Percentiles rank a stretch among this genome's conserved stretches.
phyloP scores from a whole-genome alignment of 2,797 vertebrate genomes.

The Varecia variegata region DNA sequence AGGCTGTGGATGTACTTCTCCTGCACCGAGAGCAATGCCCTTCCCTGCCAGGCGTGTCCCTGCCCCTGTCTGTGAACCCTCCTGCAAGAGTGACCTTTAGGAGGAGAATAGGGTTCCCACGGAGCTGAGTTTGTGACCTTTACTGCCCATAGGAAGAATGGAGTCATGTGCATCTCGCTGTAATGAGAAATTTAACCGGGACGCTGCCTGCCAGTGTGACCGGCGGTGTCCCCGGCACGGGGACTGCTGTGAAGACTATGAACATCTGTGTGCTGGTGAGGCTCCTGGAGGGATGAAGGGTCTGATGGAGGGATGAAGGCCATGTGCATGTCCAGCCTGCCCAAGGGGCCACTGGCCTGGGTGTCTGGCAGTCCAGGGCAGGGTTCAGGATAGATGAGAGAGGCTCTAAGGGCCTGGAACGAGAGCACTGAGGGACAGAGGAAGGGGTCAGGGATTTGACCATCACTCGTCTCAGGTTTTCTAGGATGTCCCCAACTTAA shows the following conservation, averaged over 20 bases:
- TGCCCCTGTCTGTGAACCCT: not conserved
- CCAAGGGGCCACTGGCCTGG: not conserved
- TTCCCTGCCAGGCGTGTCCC: not conserved
- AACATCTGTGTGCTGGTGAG: conserved; percentile 56
- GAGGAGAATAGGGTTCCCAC: fast-evolving
- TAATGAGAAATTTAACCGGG: conserved; percentile 59
- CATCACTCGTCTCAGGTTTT: not conserved
- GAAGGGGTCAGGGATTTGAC: not conserved
- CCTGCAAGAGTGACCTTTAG: no score
- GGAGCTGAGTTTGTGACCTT: not conserved
- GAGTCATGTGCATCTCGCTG: conserved; percentile 69
- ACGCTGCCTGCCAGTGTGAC: conserved; percentile 73
- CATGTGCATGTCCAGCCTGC: not conserved
- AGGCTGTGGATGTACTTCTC: not conserved
- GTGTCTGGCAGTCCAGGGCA: not conserved
- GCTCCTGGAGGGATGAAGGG: not conserved
- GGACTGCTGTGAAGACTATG: conserved; percentile 73
- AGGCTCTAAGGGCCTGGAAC: not conserved
- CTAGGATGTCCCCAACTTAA: not conserved
- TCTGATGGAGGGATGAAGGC: not conserved
- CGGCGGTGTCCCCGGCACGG: not conserved
- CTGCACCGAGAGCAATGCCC: not conserved
- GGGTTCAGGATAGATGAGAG: not conserved
- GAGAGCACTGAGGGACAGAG: not conserved
- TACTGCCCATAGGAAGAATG: not conserved